Percentiles rank a stretch among this genome's conserved stretches.
Evolutionary conservation across 2,888 invertebrate species (phyloP).

Genomic region (Automeris io): DNA sequence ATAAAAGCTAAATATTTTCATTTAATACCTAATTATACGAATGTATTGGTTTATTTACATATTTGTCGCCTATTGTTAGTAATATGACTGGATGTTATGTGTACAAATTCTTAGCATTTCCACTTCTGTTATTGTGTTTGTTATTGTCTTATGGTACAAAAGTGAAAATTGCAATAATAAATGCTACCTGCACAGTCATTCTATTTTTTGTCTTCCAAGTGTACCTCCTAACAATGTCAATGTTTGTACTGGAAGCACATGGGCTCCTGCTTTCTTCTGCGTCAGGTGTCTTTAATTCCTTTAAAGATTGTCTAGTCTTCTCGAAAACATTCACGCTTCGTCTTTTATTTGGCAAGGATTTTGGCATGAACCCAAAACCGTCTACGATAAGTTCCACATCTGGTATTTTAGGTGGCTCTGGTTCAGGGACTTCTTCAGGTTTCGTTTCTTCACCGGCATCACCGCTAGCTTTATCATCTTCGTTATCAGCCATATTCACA

Average conservation of each 20-base stretch:
- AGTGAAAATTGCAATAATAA: too few species aligned
- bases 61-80: too few species aligned
- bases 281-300: conserved; percentile 22
- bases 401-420: conserved; percentile 38
- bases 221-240: conserved; percentile 74
- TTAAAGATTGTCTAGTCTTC: conserved; percentile 22
- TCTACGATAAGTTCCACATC: conserved; percentile 64
- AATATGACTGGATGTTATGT: too few species aligned
- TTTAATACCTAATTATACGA: too few species aligned
- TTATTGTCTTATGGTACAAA: too few species aligned
- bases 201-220: conserved; percentile 82
- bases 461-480: conserved; percentile 37
- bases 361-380: conserved; percentile 70
- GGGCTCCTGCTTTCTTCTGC: conserved; percentile 35
- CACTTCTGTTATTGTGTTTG: too few species aligned
- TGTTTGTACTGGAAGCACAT: conserved; percentile 57
- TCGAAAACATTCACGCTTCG: conserved; percentile 21
- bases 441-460: conserved; percentile 29
- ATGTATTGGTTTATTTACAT: too few species aligned
- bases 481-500: conserved; percentile 38
- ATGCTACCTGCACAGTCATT: conserved; percentile 75
- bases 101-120: too few species aligned
- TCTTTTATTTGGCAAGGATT: conserved; percentile 10
- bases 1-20: too few species aligned
- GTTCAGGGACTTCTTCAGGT: conserved; percentile 18